Evolutionary conservation across 2,113 vertebrate genomes (phyloP), one percentile per base, ranked within the genome.

Genomic region (Protobothrops flavoviridis): DNA sequence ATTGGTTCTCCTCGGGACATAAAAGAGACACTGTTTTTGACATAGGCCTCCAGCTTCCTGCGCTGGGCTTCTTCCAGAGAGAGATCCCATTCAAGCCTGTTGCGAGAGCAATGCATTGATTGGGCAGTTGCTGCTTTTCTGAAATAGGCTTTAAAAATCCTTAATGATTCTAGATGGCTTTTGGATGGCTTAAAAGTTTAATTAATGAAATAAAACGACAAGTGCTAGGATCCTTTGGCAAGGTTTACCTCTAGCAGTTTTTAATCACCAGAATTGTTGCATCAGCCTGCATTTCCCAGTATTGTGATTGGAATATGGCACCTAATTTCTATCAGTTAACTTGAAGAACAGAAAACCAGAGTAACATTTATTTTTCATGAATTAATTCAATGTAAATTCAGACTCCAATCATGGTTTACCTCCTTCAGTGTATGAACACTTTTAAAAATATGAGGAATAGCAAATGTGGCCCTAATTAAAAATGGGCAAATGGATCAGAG

Each of bases 71-170:
- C 99, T 87, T 99, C 98, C 3, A 98, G 93, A 59, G 98, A 94
- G 87, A 99, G 91, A n/a, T 98, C 98, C 97, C 99, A 99, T 93
- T 99, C 98, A 94, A 99, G 98, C 96, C 99, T 99, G 90, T 69
- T 15, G 20, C 8, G 69, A 69, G 43, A 23, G 43, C 23, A 90
- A 48, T 48, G 89, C 26, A 50, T 64, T 29, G 24, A n/a, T n/a
- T 64, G 24, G 59, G 24, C 26, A 21, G 12, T 57, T 48, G 3
- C 17, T 48, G 24, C 12, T 45, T 29, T 26, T 17, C 9, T 17
- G 29, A 29, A 24, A 29, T 29, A 10, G 43, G 13, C 23, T 48
- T 29, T 90, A 24, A 57, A 89, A 89, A 57, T 24, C 3, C 74
- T 4, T 39, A 3, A 24, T 12, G 13, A 17, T 4, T 1, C 39